Evolutionary conservation across 1,140 invertebrate genomes (phyloP).

Genomic region (Hyphantria cunea): DNA sequence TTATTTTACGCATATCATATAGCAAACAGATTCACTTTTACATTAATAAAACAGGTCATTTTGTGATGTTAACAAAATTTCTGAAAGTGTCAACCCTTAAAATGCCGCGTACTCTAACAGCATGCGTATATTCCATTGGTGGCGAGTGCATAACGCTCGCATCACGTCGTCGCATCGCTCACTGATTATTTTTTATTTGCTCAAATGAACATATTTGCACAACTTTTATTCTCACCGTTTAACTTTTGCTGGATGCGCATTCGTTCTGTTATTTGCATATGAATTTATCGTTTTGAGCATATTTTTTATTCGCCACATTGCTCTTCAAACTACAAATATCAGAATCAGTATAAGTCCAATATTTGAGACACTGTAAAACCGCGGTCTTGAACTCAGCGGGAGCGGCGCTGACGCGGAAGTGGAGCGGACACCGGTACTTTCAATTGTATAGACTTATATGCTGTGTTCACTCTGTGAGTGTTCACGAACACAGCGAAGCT

Average conservation of each 20-base stretch:
- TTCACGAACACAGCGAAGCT: no score
- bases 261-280: constrained; percentile 66
- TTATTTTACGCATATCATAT: no score
- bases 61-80: no score
- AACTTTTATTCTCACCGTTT: constrained; percentile 62
- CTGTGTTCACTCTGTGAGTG: no score
- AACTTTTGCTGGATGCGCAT: constrained; percentile 53
- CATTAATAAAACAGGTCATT: no score
- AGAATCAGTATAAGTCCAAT: constrained; percentile 27
- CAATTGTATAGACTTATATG: no score
- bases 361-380: constrained; percentile 17
- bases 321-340: constrained; percentile 51
- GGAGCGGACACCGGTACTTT: no score
- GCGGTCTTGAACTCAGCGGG: no score
- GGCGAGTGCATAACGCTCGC: constrained; percentile 6
- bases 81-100: constrained; percentile 12
- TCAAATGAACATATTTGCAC: constrained; percentile 57
- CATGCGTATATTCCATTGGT: constrained; percentile 8
- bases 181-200: constrained; percentile 48
- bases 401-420: no score
- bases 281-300: constrained; percentile 62
- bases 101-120: constrained; percentile 1
- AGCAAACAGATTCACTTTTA: no score
- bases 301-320: constrained; percentile 56
- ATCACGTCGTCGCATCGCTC: constrained; percentile 17